Conservation (phyloP, 2,113 vertebrate genomes). For the Collichthys lucidus region DNA sequence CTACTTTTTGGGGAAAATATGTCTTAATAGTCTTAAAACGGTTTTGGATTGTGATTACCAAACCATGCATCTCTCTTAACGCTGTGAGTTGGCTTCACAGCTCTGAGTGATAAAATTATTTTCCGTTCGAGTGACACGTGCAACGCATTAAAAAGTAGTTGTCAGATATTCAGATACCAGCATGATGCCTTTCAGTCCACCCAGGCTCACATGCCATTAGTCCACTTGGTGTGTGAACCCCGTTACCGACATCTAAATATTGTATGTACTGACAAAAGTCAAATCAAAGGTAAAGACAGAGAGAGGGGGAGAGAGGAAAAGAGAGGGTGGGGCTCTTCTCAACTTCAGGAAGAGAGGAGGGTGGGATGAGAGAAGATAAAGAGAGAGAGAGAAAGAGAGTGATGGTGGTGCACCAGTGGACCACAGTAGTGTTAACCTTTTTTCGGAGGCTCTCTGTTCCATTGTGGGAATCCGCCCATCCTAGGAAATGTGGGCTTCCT, state of each 20-base stretch:
- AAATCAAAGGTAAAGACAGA: slow-evolving; percentile 2
- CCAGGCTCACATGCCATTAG: neutral
- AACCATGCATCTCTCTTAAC: neutral
- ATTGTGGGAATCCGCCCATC: slow-evolving; percentile 80
- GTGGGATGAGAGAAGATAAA: slow-evolving; percentile 41
- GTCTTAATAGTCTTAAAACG: neutral
- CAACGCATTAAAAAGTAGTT: neutral
- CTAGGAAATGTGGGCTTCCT: slow-evolving; percentile 85
- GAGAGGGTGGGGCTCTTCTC: slow-evolving; percentile 13
- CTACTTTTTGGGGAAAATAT: neutral
- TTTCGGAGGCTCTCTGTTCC: slow-evolving; percentile 73
- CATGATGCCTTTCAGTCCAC: neutral
- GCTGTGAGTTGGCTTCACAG: neutral
- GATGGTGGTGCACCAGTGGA: slow-evolving; percentile 48
- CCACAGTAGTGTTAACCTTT: slow-evolving; percentile 61
- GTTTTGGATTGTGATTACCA: neutral
- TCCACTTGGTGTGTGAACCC: neutral
- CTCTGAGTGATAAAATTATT: neutral
- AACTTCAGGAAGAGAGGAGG: slow-evolving; percentile 30
- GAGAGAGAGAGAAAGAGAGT: slow-evolving; percentile 24
- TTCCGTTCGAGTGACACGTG: slow-evolving; percentile 1
- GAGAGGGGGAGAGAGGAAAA: slow-evolving; percentile 1
- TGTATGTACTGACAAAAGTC: neutral
- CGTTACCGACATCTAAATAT: slow-evolving; percentile 8
- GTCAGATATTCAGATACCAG: neutral